Evolutionary conservation across 2,888 invertebrate genomes (phyloP).

Genomic region (Mythimna vitellina): DNA sequence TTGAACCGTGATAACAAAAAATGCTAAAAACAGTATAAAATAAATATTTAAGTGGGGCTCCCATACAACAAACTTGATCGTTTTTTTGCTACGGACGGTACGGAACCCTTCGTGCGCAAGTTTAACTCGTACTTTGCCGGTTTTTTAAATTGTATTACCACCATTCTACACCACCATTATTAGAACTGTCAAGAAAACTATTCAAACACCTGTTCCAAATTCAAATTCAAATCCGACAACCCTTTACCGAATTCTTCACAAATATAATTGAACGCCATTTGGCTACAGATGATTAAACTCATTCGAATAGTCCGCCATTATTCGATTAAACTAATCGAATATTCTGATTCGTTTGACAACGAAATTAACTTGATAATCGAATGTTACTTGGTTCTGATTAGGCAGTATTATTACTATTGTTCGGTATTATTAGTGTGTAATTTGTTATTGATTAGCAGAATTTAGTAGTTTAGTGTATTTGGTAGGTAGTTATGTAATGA

Average conservation of each 20-base stretch:
- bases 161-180: neutral
- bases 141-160: no score
- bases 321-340: conserved; percentile 66
- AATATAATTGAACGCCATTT: conserved; percentile 63
- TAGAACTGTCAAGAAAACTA: conserved; percentile 57
- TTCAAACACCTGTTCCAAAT: conserved; percentile 65
- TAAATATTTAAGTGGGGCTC: no score
- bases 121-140: no score
- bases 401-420: conserved; percentile 28
- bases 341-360: conserved; percentile 62
- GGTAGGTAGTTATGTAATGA: neutral
- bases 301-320: conserved; percentile 67
- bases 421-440: conserved; percentile 8
- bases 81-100: no score
- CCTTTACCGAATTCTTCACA: conserved; percentile 61
- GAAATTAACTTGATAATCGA: conserved; percentile 61
- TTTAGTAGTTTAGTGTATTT: conserved; percentile 3
- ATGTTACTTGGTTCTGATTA: conserved; percentile 56
- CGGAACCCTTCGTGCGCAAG: no score
- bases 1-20: no score
- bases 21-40: no score
- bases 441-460: conserved; percentile 40
- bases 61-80: no score
- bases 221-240: conserved; percentile 54
- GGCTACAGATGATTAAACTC: conserved; percentile 63